Evolutionary conservation across 2,113 vertebrate species (phyloP), one percentile per base, ranked within the genome.

Genomic region (Osmerus eperlanus): DNA sequence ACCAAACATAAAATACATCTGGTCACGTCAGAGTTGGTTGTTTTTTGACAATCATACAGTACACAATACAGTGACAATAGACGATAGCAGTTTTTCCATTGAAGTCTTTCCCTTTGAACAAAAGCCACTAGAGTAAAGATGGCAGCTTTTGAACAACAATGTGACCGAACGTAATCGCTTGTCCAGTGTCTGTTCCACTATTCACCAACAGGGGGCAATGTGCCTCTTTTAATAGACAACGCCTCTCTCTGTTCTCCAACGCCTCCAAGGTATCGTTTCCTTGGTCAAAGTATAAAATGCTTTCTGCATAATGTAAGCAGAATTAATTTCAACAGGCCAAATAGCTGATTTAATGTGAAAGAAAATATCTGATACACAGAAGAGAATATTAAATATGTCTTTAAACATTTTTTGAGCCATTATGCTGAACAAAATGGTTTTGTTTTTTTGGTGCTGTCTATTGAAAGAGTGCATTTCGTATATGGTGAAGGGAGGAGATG

Each of bases 241-340:
- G 4, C 13, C 18, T 12, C n/a, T 25, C 52, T 21, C 21, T 18
- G 32, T 18, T 36, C 80, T 67, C 80, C 71, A 82, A 83, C 70
- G 36, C 84, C 83, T 89, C 68, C 71, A 78, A 84, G 86, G 89
- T 86, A 87, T 90, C 77, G 85, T 90, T 90, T 91, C 88, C 86
- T 86, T 87, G 88, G 88, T 83, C 83, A 86, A 90, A 89, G 85
- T 89, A 86, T 88, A 85, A 84, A 86, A 88, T 85, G 78, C 85
- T 91, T 83, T 74, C 79, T 85, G 82, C 85, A 89, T 88, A 86
- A 89, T 87, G 84, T 79, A 78, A 81, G 81, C 74, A 66, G 81
- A 82, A 88, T 84, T 75, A 89, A 87, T 90, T 90, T 87, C 89
- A 89, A 86, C 80, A 72, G 77, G 72, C 71, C 84, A 87, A 87